A percentile compares a stretch with the other conserved stretches of the same genome.
phyloP scores from a whole-genome alignment of 2,113 vertebrate genomes.

The Hipposideros armiger region DNA sequence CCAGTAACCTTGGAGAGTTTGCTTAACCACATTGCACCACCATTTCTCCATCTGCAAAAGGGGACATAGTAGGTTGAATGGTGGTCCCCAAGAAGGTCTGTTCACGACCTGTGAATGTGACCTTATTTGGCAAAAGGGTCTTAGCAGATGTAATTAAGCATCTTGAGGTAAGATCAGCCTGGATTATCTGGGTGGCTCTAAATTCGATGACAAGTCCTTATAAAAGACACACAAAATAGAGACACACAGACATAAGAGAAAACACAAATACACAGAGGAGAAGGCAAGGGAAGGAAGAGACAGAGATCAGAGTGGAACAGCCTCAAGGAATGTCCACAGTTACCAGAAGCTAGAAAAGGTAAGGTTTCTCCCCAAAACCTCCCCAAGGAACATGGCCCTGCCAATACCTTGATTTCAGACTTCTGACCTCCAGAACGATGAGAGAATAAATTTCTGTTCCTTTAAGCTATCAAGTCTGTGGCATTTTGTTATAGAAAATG shows the following conservation, averaged over 20 bases:
- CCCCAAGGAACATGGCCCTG: not conserved
- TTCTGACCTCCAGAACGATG: not conserved
- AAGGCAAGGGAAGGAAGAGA: not conserved
- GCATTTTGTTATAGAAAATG: not conserved
- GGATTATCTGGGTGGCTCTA: not conserved
- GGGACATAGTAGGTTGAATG: not conserved
- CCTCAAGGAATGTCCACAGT: not conserved
- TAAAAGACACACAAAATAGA: not conserved
- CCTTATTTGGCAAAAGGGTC: slow-evolving; percentile 11
- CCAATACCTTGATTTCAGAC: not conserved
- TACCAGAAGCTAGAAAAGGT: not conserved
- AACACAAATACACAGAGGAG: not conserved
- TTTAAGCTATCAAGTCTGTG: not conserved
- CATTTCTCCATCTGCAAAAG: not conserved
- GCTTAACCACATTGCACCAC: not conserved
- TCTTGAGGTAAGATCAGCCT: slow-evolving; percentile 22
- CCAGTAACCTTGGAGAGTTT: not conserved
- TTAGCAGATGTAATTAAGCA: not conserved
- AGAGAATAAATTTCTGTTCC: not conserved
- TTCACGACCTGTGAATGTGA: not conserved
- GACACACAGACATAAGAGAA: not conserved
- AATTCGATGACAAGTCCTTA: not conserved
- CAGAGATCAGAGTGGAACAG: not conserved
- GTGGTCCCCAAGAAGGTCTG: not conserved
- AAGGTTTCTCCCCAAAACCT: not conserved